Evolutionary conservation across 2,797 vertebrate genomes (phyloP), one percentile per base, ranked within the genome.

Genomic region (Gymnothorax reevesii): DNA sequence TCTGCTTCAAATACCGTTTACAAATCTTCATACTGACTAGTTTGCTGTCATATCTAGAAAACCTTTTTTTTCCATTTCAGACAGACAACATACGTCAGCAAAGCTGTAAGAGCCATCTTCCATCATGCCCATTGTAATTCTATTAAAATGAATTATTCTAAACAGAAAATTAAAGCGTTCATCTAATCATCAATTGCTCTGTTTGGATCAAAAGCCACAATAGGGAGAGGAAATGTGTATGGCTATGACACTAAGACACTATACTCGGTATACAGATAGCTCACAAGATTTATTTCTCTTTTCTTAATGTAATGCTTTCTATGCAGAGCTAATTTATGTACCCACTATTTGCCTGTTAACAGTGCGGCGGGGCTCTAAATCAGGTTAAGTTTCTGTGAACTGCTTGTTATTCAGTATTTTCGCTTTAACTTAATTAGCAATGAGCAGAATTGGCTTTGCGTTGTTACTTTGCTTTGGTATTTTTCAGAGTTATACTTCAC

Each of bases 91-190:
- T 89, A 84, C 84, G 55, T 89, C 82, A 79, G 83, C 73, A 87
- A 73, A 73, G 69, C 25, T 69, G 57, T 52, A 9, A 87, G 87
- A 82, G 71, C 80, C 54, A 75, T 87, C 84, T 73, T 71, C 87
- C 90, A 88, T 91, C 87, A 88, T 88, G n/a, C 62, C 87, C 88
- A 89, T 90, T 90, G 89, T 88, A 82, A 62, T 86, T 83, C 83
- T 86, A 88, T 92, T 91, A 90, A 85, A 89, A 89, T 54, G 57
- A 89, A 89, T 89, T 9, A 12, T 12, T 42, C 33, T 73, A 12
- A 73, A 73, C 25, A 33, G 15, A 42, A 73, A 66, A 9, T 66
- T n/a, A 66, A n/a, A 66, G 64, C 64, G 25, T 66, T 66, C 64
- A 66, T n/a, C 64, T n/a, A 66, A 1, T 6, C 64, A 66, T 66